phyloP scores from a whole-genome alignment of 2,888 invertebrate genomes.

The Laothoe populi region DNA sequence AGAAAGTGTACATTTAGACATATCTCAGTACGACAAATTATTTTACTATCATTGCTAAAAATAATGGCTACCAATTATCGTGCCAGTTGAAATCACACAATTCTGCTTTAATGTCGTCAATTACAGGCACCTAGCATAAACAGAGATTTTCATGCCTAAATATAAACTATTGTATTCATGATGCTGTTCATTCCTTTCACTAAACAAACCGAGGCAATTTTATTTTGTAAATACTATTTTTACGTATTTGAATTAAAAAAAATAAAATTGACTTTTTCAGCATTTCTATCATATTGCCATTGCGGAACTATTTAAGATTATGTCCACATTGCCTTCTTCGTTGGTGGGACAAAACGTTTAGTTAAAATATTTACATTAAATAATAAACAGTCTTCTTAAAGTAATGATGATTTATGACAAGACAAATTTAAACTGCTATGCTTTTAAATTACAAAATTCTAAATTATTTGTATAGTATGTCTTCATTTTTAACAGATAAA shows the following conservation, averaged over 20 bases:
- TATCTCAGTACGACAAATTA: not conserved
- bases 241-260: not conserved
- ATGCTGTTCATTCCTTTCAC: not conserved
- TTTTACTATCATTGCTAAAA: not conserved
- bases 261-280: not conserved
- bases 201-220: not conserved
- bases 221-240: not conserved
- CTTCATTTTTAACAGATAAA: conserved; percentile 64
- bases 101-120: not conserved
- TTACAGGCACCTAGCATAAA: not conserved
- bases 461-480: conserved; percentile 47
- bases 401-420: conserved; percentile 37
- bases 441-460: not conserved
- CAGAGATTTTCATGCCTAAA: conserved; percentile 14
- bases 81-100: too few species aligned
- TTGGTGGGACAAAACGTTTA: conserved; percentile 76
- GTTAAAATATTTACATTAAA: conserved; percentile 62
- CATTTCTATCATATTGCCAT: not conserved
- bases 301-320: conserved; percentile 24
- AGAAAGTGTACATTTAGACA: conserved; percentile 19
- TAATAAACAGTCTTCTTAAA: conserved; percentile 35
- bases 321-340: conserved; percentile 54
- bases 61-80: conserved; percentile 3
- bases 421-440: conserved; percentile 42
- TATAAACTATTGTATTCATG: not conserved